These are phyloP conservation scores for Boleophthalmus pectinirostris DNA, from an alignment of 2,113 vertebrate genomes.

Conservation along the genomic window DNA sequence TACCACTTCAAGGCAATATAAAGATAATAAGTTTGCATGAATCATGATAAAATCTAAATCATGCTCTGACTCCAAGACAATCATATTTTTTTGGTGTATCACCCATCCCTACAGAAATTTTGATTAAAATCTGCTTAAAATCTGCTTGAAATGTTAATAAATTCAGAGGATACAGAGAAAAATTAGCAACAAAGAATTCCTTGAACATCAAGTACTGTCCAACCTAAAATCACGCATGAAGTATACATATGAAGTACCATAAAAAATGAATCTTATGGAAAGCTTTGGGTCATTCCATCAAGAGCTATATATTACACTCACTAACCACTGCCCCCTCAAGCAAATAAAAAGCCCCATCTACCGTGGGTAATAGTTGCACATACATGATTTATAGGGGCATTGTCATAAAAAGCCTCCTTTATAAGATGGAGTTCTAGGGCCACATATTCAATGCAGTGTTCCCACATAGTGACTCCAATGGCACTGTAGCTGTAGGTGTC, in stretches of 20 bases:
- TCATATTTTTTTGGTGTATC: no score
- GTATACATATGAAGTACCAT: not conserved
- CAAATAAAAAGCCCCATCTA: conserved; percentile 3
- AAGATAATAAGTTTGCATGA: no score
- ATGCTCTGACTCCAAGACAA: no score
- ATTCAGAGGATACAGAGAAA: not conserved
- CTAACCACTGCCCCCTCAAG: not conserved
- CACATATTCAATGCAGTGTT: conserved; percentile 41
- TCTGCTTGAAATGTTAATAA: not conserved
- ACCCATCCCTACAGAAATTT: not conserved
- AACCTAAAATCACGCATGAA: not conserved
- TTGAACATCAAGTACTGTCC: not conserved
- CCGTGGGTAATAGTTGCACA: conserved; percentile 8
- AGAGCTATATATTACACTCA: not conserved
- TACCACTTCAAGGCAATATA: no score
- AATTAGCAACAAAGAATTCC: not conserved
- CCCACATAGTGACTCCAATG: conserved; percentile 38
- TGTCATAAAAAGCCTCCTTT: conserved; percentile 30
- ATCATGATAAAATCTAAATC: no score
- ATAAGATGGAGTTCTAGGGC: conserved; percentile 22
- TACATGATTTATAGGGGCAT: conserved; percentile 15
- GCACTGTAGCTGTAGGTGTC: conserved; percentile 37
- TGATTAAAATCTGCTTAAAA: not conserved
- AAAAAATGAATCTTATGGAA: not conserved
- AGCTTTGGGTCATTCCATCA: not conserved